Evolutionary conservation across 1,140 invertebrate genomes (phyloP).

Genomic region (Aphelenchoides besseyi): DNA sequence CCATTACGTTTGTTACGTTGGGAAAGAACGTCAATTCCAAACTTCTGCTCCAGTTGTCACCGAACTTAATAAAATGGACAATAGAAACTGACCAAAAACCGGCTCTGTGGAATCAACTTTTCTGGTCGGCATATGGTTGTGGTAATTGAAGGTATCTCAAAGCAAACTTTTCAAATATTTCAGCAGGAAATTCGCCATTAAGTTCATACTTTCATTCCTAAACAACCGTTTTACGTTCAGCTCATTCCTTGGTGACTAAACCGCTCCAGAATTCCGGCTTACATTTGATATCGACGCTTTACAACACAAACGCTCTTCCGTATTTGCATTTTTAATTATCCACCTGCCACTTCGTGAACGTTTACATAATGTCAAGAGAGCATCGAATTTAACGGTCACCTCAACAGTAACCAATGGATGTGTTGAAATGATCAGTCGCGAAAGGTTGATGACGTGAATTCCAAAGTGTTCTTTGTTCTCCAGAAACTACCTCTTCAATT

Average conservation of each 20-base stretch:
- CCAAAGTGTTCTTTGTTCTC: background rate
- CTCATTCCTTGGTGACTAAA: no score
- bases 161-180: no score
- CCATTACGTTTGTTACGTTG: background rate
- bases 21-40: background rate
- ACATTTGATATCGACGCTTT: no score
- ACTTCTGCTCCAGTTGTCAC: background rate
- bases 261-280: no score
- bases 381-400: background rate
- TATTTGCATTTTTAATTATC: no score
- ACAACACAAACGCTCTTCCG: background rate
- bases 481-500: background rate
- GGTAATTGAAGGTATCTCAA: background rate
- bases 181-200: background rate
- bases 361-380: no score
- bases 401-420: background rate
- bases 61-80: background rate
- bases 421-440: no score
- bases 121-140: conserved; percentile 6
- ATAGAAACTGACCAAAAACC: background rate
- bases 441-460: background rate
- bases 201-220: background rate
- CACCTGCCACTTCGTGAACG: no score
- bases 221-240: background rate
- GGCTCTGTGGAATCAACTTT: background rate